These are phyloP conservation scores for Physella acuta DNA, from an alignment of 1,140 invertebrate genomes.

Conservation along the genomic window DNA sequence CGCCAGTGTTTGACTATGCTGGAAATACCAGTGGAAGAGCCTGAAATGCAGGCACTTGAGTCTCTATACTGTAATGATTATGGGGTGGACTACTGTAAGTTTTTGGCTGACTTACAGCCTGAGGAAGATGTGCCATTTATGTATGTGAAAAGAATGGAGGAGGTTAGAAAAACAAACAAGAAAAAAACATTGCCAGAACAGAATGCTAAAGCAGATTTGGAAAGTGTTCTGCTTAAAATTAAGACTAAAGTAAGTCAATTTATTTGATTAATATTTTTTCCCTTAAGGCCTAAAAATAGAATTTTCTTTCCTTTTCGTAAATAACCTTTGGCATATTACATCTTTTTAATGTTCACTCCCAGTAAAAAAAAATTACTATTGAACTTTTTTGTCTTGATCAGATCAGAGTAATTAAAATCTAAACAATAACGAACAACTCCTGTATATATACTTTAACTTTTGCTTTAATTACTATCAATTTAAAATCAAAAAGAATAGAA, in stretches of 20 bases:
- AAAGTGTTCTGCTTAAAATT: constrained; percentile 53
- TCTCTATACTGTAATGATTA: constrained; percentile 55
- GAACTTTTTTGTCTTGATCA: no score
- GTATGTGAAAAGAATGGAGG: constrained; percentile 52
- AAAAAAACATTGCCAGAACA: constrained; percentile 46
- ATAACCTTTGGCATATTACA: no score
- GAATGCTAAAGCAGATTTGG: constrained; percentile 44
- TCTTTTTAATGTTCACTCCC: no score
- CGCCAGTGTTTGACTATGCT: constrained; percentile 56
- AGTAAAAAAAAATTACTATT: no score
- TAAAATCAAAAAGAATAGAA: no score
- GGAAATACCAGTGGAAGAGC: constrained; percentile 48
- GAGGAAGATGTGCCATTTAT: constrained; percentile 41
- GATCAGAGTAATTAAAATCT: no score
- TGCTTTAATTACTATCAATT: no score
- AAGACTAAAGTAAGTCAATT: constrained; percentile 58
- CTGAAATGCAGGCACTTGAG: constrained; percentile 52
- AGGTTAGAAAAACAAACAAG: constrained; percentile 46
- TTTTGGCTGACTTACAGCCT: constrained; percentile 51
- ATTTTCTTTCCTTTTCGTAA: no score
- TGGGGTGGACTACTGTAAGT: constrained; percentile 57
- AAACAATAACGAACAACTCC: no score
- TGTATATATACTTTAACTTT: no score
- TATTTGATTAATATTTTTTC: no score
- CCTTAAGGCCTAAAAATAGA: no score